Conservation (phyloP, 2,888 invertebrate species). For the Tetranychus piercei region DNA sequence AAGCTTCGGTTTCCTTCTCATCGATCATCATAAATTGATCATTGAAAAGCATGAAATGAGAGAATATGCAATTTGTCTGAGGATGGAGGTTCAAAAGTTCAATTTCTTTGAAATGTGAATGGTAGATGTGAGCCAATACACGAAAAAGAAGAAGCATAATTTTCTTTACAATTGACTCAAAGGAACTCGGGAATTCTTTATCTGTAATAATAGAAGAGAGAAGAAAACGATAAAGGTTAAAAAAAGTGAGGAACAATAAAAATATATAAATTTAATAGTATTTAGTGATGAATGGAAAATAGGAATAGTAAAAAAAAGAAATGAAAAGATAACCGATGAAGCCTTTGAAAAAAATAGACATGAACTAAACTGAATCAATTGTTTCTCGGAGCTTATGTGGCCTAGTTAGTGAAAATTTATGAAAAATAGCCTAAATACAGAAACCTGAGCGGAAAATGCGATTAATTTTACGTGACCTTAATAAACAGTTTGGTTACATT, state of each 20-base stretch:
- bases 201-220: slow-evolving; percentile 40
- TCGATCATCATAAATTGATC: slow-evolving; percentile 79
- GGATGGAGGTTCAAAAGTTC: slow-evolving; percentile 80
- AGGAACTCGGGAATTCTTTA: slow-evolving; percentile 79
- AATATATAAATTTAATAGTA: neutral
- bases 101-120: slow-evolving; percentile 89
- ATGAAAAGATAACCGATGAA: neutral
- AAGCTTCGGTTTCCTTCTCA: slow-evolving; percentile 82
- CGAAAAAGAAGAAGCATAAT: slow-evolving; percentile 89
- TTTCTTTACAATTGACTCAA: slow-evolving; percentile 85
- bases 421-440: too few species aligned
- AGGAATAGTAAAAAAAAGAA: neutral
- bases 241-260: neutral
- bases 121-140: slow-evolving; percentile 93
- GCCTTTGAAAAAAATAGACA: neutral
- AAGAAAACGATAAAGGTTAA: neutral
- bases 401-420: too few species aligned
- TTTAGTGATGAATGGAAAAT: neutral
- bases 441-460: too few species aligned
- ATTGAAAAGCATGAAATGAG: slow-evolving; percentile 70
- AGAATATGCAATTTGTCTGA: slow-evolving; percentile 91
- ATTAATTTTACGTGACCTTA: too few species aligned
- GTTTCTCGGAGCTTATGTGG: too few species aligned
- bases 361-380: neutral
- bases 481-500: too few species aligned